Evolutionary conservation across 64 coral and sea anemone species (phyloP), one percentile per base, ranked within the genome.

Genomic region (Acropora tenuis): DNA sequence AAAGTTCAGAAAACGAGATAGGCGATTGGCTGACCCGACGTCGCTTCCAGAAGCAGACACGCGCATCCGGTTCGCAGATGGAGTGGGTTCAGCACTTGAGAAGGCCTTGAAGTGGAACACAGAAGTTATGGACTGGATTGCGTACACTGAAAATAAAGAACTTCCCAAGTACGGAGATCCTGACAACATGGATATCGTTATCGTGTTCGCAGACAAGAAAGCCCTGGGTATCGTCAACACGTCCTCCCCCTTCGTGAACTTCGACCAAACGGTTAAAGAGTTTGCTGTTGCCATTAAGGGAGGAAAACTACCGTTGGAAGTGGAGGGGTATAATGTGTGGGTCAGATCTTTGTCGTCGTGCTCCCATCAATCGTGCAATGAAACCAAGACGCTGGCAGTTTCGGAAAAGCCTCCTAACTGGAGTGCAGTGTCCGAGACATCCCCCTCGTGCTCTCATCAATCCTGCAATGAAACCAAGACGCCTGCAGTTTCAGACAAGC

Each of bases 281-380:
- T 60, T 93, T 78, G 78, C 86, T 87, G n/a, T 66, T 1, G 84
- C 58, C 48, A 82, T 93, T 17, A 82, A 73, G 40, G 44, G 88
- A n/a, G 78, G 68, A 79, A 79, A 4, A 4, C 20, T 93, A 6
- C 84, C 91, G 0, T 61, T 88, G 13, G 44, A 46, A 6, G 49
- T 81, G 18, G 77, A 93, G 15, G 86, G 92, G 73, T 43, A 43
- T 5, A 61, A 79, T n/a, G 85, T 86, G n/a, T 92, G 90, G 82
- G 45, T 79, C 5, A 87, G 86, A 48, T 92, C 83, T 3, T 61
- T 92, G 30, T n/a, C 78, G 41, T 59, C 43, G 8, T 92, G 80
- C 58, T 55, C 50, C 12, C 73, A 92, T 43, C 49, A 71, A 59
- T 48, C 52, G 16, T 92, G 90, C 77, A 69, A 11, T 47, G 42